A percentile compares a stretch with the other conserved stretches of the same genome.
Evolutionary conservation across 2,888 invertebrate genomes (phyloP).

Genomic region (Trichopoda pennipes): DNA sequence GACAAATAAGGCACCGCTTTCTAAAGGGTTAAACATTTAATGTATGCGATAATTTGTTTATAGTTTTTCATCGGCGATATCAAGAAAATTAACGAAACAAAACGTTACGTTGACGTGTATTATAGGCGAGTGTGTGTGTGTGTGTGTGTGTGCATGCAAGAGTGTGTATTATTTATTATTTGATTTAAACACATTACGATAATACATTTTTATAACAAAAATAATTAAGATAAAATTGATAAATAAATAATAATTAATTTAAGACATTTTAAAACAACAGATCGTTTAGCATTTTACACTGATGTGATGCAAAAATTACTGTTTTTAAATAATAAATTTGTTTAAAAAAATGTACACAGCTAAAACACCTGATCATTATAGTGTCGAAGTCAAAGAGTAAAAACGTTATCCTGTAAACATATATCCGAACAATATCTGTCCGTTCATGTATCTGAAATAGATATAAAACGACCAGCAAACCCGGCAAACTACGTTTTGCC

Average conservation of each 20-base stretch:
- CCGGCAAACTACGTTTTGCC: too few relatives aligned
- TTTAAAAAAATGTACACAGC: too few relatives aligned
- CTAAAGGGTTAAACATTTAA: conserved; percentile 67
- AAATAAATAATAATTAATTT: conserved; percentile 9
- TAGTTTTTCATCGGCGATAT: conserved; percentile 67
- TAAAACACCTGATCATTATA: too few relatives aligned
- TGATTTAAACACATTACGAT: conserved; percentile 2
- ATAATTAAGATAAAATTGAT: conserved; percentile 23
- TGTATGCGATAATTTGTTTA: conserved; percentile 69
- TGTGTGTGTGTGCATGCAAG: neutral
- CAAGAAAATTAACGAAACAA: conserved; percentile 39
- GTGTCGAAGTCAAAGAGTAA: too few relatives aligned
- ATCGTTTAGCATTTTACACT: neutral
- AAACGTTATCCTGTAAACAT: too few relatives aligned
- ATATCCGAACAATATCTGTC: too few relatives aligned
- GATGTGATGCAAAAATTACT: too few relatives aligned
- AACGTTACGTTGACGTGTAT: conserved; percentile 30
- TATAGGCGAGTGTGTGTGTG: neutral
- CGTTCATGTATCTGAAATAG: too few relatives aligned
- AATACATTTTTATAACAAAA: conserved; percentile 10
- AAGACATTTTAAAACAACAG: neutral
- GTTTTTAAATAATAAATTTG: neutral
- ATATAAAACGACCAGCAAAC: too few relatives aligned
- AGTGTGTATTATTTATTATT: neutral
- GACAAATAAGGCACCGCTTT: conserved; percentile 65